Evolutionary conservation across 1,140 invertebrate genomes (phyloP), one percentile per base, ranked within the genome.

Genomic region (Sipha flava): DNA sequence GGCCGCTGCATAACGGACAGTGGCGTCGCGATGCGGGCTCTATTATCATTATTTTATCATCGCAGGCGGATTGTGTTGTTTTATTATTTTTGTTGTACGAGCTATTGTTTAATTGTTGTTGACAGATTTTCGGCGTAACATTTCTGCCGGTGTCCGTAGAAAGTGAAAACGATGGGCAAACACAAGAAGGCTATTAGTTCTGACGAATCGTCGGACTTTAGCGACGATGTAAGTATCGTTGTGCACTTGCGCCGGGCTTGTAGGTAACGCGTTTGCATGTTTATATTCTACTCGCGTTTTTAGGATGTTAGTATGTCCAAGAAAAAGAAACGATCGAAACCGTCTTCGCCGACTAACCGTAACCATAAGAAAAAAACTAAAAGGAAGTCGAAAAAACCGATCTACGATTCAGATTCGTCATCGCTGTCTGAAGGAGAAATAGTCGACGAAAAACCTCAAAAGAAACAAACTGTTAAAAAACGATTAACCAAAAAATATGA

Each of bases 211-310:
- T 75, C 72, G 6, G 72, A 54, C 2, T 37, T 31, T 5, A 75
- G 72, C n/a, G 72, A 75, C 31, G 72, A 75, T 54, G 72, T 75
- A 37, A 75, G 72, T 75, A 37, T 34, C 34, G n/a, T 37, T 34
- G 9, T 37, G 4, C 52, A 12, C 16, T 16, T 21, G 4, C 2
- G 16, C 3, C 14, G n/a, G n/a, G n/a, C 6, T 34, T 37, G 34
- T 16, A 14, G 0, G n/a, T 23, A 4, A 5, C 34, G 10, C 29
- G 3, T 12, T 7, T 64, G 3, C 3, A 18, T 31, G 23, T 66
- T 1, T 66, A 2, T 47, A 18, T 43, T 1, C 21, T 57, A 26
- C 3, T 14, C 12, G 14, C 29, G 7, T 72, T 0, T 21, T 9
- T 18, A 75, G 72, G 72, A 75, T 40, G 54, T 37, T 10, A 75